phyloP scores from a whole-genome alignment of 2,888 invertebrate genomes.

The Caenorhabditis wallacei region DNA sequence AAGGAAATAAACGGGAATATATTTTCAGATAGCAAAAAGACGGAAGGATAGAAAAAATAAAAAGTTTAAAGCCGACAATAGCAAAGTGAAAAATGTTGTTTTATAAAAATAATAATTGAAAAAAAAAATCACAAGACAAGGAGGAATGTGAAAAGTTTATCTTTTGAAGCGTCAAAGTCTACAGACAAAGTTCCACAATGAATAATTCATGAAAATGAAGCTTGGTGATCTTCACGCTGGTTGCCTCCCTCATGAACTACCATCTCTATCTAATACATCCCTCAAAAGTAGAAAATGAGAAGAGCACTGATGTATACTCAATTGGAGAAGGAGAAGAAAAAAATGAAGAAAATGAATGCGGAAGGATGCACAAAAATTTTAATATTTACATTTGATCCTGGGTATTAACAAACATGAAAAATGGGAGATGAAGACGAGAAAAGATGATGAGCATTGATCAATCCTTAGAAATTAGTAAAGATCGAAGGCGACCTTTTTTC shows the following conservation, averaged over 20 bases:
- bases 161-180: constrained; percentile 10
- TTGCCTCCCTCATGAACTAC: constrained; percentile 34
- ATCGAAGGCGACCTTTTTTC: constrained; percentile 41
- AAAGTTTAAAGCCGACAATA: too few relatives aligned
- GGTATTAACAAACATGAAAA: constrained; percentile 49
- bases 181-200: constrained; percentile 53
- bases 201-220: constrained; percentile 40
- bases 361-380: constrained; percentile 51
- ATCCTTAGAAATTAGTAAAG: constrained; percentile 14
- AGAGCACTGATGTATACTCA: constrained; percentile 44
- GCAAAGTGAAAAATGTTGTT: constrained; percentile 22
- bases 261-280: constrained; percentile 21
- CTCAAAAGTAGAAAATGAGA: constrained; percentile 1
- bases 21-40: not conserved
- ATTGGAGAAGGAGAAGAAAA: constrained; percentile 27
- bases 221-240: constrained; percentile 55
- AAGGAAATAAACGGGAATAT: not conserved
- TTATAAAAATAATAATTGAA: constrained; percentile 16
- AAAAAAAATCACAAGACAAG: constrained; percentile 27
- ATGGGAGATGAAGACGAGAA: not conserved
- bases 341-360: constrained; percentile 34
- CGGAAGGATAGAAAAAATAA: not conserved
- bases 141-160: constrained; percentile 16
- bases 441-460: constrained; percentile 56
- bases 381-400: constrained; percentile 59